Evolutionary conservation across 2,797 vertebrate genomes (phyloP), one percentile per base, ranked within the genome.

Genomic region (Cyclura pinguis): DNA sequence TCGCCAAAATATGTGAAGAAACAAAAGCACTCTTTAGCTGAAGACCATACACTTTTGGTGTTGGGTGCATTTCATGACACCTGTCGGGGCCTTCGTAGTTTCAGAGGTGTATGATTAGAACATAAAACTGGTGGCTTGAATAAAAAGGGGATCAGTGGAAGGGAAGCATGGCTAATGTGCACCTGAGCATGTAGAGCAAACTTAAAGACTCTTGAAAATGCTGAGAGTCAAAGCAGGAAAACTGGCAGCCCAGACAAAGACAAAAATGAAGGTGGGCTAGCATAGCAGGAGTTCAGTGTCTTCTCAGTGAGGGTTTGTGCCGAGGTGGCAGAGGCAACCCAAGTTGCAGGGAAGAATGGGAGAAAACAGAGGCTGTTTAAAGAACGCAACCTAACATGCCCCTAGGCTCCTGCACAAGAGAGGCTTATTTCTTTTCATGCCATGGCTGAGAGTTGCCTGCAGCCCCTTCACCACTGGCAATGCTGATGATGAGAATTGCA

Each of bases 131-230:
- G 76, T 89, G 76, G 88, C 52, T 80, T 86, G 85, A 96, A 95
- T 96, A 96, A 96, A 96, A n/a, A 20, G 24, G 24, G 89, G 92
- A 72, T 69, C 92, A 86, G 80, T 89, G 74, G 88, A 92, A 91
- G 38, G 27, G 0, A 72, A 89, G 59, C 47, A 82, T 87, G 91
- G 47, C 74, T 22, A 1, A 0, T 0, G 57, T 90, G 57, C 38
- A n/a, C 32, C 42, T 0, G 62, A 88, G 62, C 29, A 24, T 80
- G 42, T 64, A 4, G 59, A 67, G 1, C 35, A 55, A 74, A 32
- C 52, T 27, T 74, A 57, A 38, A 18, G 84, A 27, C 3, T 57
- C 77, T 72, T 35, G 72, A 64, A 38, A 64, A 90, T n/a, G 29
- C 57, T 85, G 13, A 50, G 6, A 85, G 72, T 64, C n/a, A 10